Evolutionary conservation across 2,888 invertebrate genomes (phyloP), one percentile per base, ranked within the genome.

Genomic region (Oligia strigilis): DNA sequence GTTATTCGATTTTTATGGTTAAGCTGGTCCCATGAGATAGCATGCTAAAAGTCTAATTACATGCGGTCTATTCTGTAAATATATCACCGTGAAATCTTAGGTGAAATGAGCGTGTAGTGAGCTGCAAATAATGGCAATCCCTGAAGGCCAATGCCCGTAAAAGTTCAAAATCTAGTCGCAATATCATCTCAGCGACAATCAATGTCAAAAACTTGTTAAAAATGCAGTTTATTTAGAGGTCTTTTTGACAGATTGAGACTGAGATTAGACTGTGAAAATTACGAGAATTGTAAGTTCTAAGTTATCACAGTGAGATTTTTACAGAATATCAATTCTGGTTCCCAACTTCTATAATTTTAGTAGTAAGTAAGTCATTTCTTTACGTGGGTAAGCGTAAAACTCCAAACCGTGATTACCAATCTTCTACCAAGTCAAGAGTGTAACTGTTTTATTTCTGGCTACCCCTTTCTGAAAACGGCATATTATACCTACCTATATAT

Each of bases 1-100:
- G 14, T 67, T 60, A 40, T 67, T 64, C 19, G 29, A 77, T 52
- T 80, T 83, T 83, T 76, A 66, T 75, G 60, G 23, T 4, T 6
- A 55, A 70, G 23, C 64, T 77, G 19, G 11, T 40, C 64, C 52
- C 46, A 43, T 60, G 69, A 62, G 78, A 29, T 29, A 9, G 36
- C n/a, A 52, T 55, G n/a, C 23, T 65, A 13, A 40, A 40, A 23
- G 17, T 70, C 71, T 72, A 65, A 62, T 60, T 46, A 60, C 11
- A 29, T 23, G 19, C 36, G 40, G 36, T 55, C 9, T 9, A 67
- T n/a, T 55, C 29, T 11, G 9, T 58, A 9, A 58, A 23, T 9
- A 58, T 58, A 1, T 23, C 9, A 23, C 23, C 9, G 23, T 23
- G 58, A 58, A 58, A 58, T 23, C 23, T 58, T 58, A 23, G 23